Percentiles rank a stretch among this genome's conserved stretches.
Conservation (phyloP, 2,113 vertebrate species). For the Strix uralensis region DNA sequence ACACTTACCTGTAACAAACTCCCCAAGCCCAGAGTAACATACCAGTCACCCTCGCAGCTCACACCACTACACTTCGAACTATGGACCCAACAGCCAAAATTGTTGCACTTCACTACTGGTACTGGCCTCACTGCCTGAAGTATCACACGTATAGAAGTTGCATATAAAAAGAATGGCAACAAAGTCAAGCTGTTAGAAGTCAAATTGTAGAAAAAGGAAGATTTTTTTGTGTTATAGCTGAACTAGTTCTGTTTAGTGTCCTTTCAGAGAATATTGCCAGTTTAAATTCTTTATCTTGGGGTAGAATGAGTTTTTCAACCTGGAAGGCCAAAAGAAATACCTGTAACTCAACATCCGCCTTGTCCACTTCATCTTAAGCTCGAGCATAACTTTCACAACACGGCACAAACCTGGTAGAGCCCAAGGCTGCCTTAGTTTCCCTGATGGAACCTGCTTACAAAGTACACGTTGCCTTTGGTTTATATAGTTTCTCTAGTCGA, state of each 20-base stretch:
- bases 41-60: neutral
- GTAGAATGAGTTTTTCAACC: neutral
- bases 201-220: conserved; percentile 26
- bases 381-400: neutral
- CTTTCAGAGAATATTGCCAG: neutral
- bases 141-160: neutral
- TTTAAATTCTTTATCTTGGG: neutral
- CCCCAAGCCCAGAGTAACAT: neutral
- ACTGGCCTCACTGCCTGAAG: conserved; percentile 15
- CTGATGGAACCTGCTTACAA: conserved; percentile 1
- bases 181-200: conserved; percentile 46
- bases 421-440: neutral
- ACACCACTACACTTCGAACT: neutral
- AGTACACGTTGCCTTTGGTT: conserved; percentile 52
- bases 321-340: conserved; percentile 3
- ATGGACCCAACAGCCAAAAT: neutral
- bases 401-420: neutral
- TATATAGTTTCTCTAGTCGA: neutral
- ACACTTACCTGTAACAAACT: neutral
- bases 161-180: neutral
- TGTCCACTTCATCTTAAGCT: neutral
- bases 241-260: neutral
- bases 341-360: neutral
- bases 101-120: neutral
- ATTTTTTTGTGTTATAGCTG: neutral